A percentile compares a stretch with the other conserved stretches of the same genome.
phyloP scores from a whole-genome alignment of 2,888 invertebrate species.

The Drosophila macrothrix region DNA sequence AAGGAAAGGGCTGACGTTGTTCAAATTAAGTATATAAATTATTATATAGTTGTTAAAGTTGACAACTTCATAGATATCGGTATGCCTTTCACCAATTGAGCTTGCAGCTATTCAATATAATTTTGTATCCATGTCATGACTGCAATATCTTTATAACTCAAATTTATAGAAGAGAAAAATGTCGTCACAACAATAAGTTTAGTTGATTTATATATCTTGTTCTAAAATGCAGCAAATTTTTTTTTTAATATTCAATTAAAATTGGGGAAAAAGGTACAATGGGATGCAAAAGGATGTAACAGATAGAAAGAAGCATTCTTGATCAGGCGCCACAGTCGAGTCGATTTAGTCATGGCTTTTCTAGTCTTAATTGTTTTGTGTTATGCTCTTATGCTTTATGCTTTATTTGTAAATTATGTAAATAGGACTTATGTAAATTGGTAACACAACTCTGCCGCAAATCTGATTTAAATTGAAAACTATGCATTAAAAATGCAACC shows the following conservation, averaged over 20 bases:
- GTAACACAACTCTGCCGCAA: background rate
- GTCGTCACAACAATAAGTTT: background rate
- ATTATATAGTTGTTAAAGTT: background rate
- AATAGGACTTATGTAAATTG: background rate
- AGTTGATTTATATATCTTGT: background rate
- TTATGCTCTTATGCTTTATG: background rate
- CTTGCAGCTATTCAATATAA: background rate
- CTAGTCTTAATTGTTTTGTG: background rate
- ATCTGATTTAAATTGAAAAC: background rate
- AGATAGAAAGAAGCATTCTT: background rate
- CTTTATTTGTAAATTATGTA: too few relatives aligned
- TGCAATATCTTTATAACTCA: background rate
- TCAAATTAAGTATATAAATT: slow-evolving; percentile 1
- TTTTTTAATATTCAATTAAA: background rate
- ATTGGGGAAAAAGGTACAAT: too few relatives aligned
- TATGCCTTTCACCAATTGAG: background rate
- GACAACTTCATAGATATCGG: background rate
- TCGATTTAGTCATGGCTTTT: background rate
- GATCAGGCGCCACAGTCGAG: background rate
- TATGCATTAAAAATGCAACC: background rate
- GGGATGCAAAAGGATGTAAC: background rate
- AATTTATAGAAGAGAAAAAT: background rate
- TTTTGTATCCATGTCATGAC: background rate
- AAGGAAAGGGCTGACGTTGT: slow-evolving; percentile 25
- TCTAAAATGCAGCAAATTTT: background rate